Conservation (phyloP, 2,888 invertebrate species). For the Ischnura elegans region DNA sequence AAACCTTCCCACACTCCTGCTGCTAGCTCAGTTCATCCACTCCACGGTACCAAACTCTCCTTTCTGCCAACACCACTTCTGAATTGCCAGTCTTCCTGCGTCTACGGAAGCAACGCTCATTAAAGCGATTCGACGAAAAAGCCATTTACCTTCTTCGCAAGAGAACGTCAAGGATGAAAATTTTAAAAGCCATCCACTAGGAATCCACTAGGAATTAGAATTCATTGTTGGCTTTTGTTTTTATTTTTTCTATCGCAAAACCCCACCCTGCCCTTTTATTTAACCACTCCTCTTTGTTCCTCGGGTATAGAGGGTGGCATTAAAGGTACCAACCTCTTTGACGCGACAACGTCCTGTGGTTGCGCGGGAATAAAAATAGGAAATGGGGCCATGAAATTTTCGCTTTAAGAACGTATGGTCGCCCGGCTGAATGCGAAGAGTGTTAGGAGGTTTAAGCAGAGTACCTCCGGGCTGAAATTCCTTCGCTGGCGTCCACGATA, state of each 20-base stretch:
- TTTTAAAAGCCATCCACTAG: constrained; percentile 1
- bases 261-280: neutral
- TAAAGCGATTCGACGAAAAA: constrained; percentile 19
- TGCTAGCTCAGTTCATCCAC: neutral
- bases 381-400: neutral
- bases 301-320: neutral
- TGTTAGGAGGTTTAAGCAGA: too few species aligned
- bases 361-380: neutral
- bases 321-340: neutral
- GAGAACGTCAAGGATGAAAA: constrained; percentile 10
- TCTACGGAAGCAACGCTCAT: neutral
- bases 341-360: neutral
- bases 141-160: neutral
- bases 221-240: neutral
- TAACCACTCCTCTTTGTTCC: neutral
- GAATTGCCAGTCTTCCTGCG: neutral
- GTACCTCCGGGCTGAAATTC: too few species aligned
- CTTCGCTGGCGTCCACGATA: too few species aligned
- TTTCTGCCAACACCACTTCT: neutral
- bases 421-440: too few species aligned
- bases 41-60: too few species aligned
- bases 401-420: neutral
- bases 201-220: neutral
- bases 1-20: neutral
- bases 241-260: neutral